phyloP scores from a whole-genome alignment of 2,113 vertebrate species.

The Chlamydotis undulata region DNA sequence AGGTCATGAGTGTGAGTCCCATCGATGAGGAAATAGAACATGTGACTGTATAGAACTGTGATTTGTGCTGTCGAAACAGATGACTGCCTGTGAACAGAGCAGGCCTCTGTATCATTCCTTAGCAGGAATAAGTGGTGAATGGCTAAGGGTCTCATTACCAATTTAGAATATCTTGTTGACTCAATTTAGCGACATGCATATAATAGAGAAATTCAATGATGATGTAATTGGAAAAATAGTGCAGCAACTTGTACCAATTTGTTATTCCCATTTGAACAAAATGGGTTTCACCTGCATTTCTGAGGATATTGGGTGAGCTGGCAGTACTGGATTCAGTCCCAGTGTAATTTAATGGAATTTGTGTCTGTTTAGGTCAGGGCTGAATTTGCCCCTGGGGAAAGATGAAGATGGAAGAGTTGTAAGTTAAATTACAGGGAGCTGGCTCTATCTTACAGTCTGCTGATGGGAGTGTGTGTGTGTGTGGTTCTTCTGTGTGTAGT shows the following conservation, averaged over 20 bases:
- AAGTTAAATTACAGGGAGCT: not conserved
- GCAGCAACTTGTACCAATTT: not conserved
- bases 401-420: not conserved
- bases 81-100: not conserved
- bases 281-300: conserved; percentile 8
- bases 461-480: not conserved
- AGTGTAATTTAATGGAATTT: conserved; percentile 29
- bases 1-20: not conserved
- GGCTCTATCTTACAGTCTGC: not conserved
- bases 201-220: conserved; percentile 6
- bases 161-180: not conserved
- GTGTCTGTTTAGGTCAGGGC: conserved; percentile 2
- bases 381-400: conserved; percentile 19
- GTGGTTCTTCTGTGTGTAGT: not conserved
- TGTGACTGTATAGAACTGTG: not conserved
- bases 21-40: not conserved
- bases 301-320: not conserved
- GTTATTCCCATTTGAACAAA: not conserved
- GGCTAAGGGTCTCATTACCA: conserved; percentile 2
- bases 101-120: not conserved
- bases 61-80: not conserved
- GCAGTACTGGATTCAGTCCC: not conserved
- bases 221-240: conserved; percentile 3
- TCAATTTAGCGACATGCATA: not conserved
- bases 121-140: not conserved